These are phyloP conservation scores for Schizaphis graminum DNA, from an alignment of 2,888 invertebrate species.

Conservation along the genomic window DNA sequence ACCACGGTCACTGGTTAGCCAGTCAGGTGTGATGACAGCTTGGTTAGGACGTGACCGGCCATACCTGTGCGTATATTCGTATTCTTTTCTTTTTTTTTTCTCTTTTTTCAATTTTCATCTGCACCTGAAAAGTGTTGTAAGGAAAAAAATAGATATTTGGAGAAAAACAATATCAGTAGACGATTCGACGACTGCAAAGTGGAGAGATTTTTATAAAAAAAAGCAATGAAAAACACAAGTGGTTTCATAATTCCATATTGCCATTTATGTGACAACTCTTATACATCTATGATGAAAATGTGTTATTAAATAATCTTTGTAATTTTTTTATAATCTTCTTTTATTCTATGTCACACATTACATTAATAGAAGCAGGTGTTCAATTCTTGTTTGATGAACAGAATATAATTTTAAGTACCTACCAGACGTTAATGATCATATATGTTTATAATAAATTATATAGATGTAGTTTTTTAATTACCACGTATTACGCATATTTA, in stretches of 20 bases:
- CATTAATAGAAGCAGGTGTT: background rate
- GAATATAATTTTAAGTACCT: slow-evolving; percentile 5
- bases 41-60: slow-evolving; percentile 58
- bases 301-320: slow-evolving; percentile 33
- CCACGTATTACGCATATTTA: background rate
- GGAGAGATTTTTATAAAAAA: slow-evolving; percentile 27
- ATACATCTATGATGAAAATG: slow-evolving; percentile 19
- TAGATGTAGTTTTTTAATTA: background rate
- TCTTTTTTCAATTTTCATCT: slow-evolving; percentile 34
- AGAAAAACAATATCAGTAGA: slow-evolving; percentile 41
- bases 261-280: slow-evolving; percentile 40
- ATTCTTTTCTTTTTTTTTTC: slow-evolving; percentile 7
- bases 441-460: background rate
- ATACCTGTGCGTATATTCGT: slow-evolving; percentile 19
- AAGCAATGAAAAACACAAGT: slow-evolving; percentile 23
- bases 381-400: background rate
- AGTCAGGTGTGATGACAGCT: slow-evolving; percentile 59
- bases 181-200: slow-evolving; percentile 13
- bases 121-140: slow-evolving; percentile 46
- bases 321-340: slow-evolving; percentile 24
- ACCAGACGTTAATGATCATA: background rate
- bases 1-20: slow-evolving; percentile 38
- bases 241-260: slow-evolving; percentile 44
- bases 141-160: slow-evolving; percentile 30
- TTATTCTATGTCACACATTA: background rate